These are phyloP conservation scores for Pachymerium ferrugineum DNA, from an alignment of 2,888 invertebrate genomes.

Conservation along the genomic window DNA sequence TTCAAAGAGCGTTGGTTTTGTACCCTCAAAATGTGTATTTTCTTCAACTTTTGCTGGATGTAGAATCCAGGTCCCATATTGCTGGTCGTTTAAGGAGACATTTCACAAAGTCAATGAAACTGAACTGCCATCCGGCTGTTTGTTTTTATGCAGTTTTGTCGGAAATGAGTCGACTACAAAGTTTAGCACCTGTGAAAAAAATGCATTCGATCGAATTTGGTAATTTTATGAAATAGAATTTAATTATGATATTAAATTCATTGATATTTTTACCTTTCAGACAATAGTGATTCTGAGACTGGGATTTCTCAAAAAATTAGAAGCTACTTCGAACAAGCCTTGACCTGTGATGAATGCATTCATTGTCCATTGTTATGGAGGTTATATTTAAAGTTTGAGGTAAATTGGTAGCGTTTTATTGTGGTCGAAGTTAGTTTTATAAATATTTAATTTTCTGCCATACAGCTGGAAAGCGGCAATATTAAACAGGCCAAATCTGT, in stretches of 20 bases:
- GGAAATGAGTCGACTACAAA: slow-evolving; percentile 39
- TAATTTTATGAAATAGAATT: not conserved
- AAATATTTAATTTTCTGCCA: not conserved
- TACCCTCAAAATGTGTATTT: slow-evolving; percentile 42
- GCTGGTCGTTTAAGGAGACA: slow-evolving; percentile 42
- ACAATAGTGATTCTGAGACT: slow-evolving; percentile 33
- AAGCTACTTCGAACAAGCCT: slow-evolving; percentile 44
- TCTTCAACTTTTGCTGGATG: slow-evolving; percentile 40
- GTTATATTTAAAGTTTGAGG: slow-evolving; percentile 47
- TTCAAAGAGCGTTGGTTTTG: slow-evolving; percentile 40
- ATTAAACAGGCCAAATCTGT: slow-evolving; percentile 43
- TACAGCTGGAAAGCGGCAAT: slow-evolving; percentile 42
- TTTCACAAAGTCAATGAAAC: slow-evolving; percentile 40
- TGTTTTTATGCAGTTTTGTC: slow-evolving; percentile 36
- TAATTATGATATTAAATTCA: not conserved
- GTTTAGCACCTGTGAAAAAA: slow-evolving; percentile 26
- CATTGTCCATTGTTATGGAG: slow-evolving; percentile 48
- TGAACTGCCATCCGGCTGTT: not conserved
- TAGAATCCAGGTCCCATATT: slow-evolving; percentile 42
- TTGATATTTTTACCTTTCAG: not conserved
- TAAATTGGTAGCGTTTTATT: slow-evolving; percentile 36
- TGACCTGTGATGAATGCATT: slow-evolving; percentile 38
- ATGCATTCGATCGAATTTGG: not conserved
- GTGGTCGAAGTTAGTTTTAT: slow-evolving; percentile 29
- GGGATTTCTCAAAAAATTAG: slow-evolving; percentile 44